These are phyloP conservation scores for Dissostichus mawsoni DNA, from an alignment of 2,113 vertebrate genomes.

Conservation along the genomic window DNA sequence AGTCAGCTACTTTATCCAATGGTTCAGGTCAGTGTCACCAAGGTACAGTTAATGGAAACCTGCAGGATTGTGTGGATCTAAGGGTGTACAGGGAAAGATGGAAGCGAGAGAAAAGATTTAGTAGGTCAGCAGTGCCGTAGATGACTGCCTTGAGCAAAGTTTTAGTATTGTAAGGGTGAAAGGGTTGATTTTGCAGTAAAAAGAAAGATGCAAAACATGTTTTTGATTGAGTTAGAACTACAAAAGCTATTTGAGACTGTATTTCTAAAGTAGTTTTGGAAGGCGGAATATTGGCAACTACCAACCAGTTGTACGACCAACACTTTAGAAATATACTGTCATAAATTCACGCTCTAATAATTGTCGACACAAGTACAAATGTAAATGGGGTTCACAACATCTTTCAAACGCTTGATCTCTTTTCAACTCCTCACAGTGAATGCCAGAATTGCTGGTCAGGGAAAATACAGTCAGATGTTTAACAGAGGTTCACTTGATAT, in stretches of 20 bases:
- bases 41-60: conserved; percentile 39
- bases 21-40: conserved; percentile 44
- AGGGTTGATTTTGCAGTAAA: background rate
- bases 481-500: conserved; percentile 73
- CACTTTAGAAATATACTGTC: background rate
- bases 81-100: conserved; percentile 17
- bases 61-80: conserved; percentile 42
- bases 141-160: conserved; percentile 1
- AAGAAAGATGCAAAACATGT: background rate
- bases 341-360: background rate
- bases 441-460: conserved; percentile 48
- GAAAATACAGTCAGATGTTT: conserved; percentile 69
- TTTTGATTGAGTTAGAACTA: background rate
- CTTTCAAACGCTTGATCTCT: conserved; percentile 25
- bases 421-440: conserved; percentile 26
- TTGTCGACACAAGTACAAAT: conserved; percentile 5
- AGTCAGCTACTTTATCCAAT: conserved; percentile 30
- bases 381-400: conserved; percentile 23
- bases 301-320: background rate
- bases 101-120: conserved; percentile 37
- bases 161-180: background rate
- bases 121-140: conserved; percentile 17
- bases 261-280: background rate
- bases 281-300: background rate
- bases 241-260: background rate